Base-by-base conservation (phyloP, 2,113 vertebrate genomes). In the Dipodomys merriami region DNA sequence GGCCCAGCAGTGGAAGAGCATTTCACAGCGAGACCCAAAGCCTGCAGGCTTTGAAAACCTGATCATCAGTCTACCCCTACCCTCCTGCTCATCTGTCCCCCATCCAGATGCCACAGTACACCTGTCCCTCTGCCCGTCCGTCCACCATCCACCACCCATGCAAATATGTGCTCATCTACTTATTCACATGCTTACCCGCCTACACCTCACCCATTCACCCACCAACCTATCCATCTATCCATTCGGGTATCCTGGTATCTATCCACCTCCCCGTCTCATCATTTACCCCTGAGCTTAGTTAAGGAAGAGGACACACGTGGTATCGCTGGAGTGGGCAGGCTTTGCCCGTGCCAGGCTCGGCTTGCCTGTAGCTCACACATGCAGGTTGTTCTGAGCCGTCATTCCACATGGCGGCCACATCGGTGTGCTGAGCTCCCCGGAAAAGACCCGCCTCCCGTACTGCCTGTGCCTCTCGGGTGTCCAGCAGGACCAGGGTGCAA, bases 11-110 rank as follows among this genome's bases (percentile, higher is more conserved):
- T 44, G 78, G 95, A 87, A 67, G 89, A 82, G 39, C 62, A n/a
- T 90, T 90, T 87, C 83, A 89, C 39, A 90, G 79, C 78, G 39
- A 84, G 64, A 18, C n/a, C 79, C n/a, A 92, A 57, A 89, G 73
- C 15, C 73, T 23, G 9, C 16, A 20, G 29, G 39, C 39, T 39
- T 39, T 39, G 39, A 39, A 39, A 39, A 39, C 39, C 39, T 39
- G 1, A 78, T 68, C 27, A 46, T 68, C 27, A 64, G 1, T 44
- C n/a, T 2, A 62, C 39, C 16, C 2, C 29, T 44, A 23, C 1
- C 23, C 30, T 33, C 12, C n/a, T 23, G 39, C 39, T 39, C 39
- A 39, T 39, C 39, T 39, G 39, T 39, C 39, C 3, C 25, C 22
- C 29, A 35, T 22, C 64, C 15, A 57, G 11, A 23, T 3, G 15